These are phyloP conservation scores for Crossoptilon crossoptilon DNA, from an alignment of 2,797 vertebrate genomes.

Conservation along the genomic window DNA sequence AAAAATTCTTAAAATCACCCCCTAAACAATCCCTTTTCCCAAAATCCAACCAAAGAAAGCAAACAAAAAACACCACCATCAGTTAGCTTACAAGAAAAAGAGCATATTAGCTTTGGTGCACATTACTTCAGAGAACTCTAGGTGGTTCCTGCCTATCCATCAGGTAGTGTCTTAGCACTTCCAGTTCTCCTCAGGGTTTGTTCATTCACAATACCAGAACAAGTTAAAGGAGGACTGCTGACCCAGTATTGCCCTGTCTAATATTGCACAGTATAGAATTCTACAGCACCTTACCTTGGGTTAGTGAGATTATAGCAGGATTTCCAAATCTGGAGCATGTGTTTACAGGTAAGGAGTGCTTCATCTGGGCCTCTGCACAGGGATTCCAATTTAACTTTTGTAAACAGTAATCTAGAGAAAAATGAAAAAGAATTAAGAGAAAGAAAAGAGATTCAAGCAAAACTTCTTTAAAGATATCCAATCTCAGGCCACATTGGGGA, in stretches of 20 bases:
- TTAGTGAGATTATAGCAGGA: slow-evolving; percentile 99
- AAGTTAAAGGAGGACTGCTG: background rate
- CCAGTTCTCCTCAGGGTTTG: background rate
- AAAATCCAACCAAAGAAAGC: background rate
- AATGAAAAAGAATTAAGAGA: background rate
- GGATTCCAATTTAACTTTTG: slow-evolving; percentile 95
- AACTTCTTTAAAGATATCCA: background rate
- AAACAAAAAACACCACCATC: no score
- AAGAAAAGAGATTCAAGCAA: background rate
- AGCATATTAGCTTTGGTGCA: background rate
- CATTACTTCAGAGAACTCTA: background rate
- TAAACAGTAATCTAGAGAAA: slow-evolving; percentile 87
- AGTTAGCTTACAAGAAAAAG: no score
- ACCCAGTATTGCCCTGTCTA: background rate
- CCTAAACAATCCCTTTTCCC: background rate
- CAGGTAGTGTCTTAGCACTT: background rate
- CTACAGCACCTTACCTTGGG: slow-evolving; percentile 87
- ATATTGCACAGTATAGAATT: background rate
- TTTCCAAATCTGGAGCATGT: slow-evolving; percentile 99
- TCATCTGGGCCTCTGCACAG: slow-evolving; percentile 95
- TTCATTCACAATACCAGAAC: background rate
- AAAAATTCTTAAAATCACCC: background rate
- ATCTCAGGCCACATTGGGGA: background rate
- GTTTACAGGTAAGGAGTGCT: slow-evolving; percentile 95
- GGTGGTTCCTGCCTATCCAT: background rate